Percentiles rank a stretch among this genome's conserved stretches.
Conservation (phyloP, 2,113 vertebrate genomes). For the Athene cunicularia region DNA sequence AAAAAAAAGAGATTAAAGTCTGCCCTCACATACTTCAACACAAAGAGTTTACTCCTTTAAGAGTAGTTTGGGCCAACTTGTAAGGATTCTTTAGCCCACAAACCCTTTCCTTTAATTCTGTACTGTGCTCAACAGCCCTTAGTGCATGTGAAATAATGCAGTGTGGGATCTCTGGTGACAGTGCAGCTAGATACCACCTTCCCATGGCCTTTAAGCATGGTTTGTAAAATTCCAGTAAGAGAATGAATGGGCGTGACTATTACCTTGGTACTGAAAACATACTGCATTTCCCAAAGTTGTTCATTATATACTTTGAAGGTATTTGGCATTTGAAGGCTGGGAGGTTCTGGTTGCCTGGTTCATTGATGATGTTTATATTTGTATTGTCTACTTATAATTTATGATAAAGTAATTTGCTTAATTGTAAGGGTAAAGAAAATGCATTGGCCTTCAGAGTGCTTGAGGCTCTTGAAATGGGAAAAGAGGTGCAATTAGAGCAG, state of each 20-base stretch:
- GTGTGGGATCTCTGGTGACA: conserved; percentile 1
- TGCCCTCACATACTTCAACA: neutral
- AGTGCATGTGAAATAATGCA: neutral
- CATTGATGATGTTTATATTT: neutral
- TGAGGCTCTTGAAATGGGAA: neutral
- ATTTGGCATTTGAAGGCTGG: neutral
- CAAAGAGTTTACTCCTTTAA: neutral
- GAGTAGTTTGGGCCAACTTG: neutral
- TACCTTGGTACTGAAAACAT: neutral
- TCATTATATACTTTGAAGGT: neutral
- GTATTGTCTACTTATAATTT: neutral
- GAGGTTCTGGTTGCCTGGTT: neutral
- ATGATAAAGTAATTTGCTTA: neutral
- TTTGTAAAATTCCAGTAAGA: neutral
- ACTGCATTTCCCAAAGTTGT: neutral
- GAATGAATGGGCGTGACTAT: neutral
- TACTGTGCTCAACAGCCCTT: neutral
- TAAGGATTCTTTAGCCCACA: neutral
- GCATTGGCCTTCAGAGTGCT: neutral
- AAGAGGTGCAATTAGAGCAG: neutral
- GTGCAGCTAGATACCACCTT: neutral
- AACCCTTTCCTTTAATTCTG: neutral
- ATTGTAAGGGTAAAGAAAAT: neutral
- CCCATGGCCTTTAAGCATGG: neutral
- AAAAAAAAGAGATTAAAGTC: neutral